phyloP scores from a whole-genome alignment of 2,888 invertebrate species.

The Ceramica pisi region DNA sequence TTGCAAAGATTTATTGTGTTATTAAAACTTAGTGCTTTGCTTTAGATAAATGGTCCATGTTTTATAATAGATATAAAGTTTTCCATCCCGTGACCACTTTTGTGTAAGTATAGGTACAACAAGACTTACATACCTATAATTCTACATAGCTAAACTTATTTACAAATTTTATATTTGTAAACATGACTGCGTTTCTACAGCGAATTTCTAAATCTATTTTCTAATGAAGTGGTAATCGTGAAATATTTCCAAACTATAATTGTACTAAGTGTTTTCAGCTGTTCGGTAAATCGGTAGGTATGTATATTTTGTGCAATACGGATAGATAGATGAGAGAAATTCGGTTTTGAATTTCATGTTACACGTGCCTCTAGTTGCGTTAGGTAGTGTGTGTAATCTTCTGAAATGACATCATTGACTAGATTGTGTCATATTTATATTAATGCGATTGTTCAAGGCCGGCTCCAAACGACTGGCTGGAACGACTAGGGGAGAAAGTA shows the following conservation, averaged over 20 bases:
- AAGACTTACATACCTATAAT: neutral
- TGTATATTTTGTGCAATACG: neutral
- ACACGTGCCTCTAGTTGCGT: slow-evolving; percentile 10
- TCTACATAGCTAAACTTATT: slow-evolving; percentile 1
- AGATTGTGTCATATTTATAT: slow-evolving; percentile 71
- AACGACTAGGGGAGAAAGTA: slow-evolving; percentile 34
- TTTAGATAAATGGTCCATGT: slow-evolving; percentile 38
- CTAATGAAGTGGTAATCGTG: slow-evolving; percentile 3
- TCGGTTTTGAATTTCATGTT: slow-evolving; percentile 12
- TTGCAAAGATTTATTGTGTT: slow-evolving; percentile 38
- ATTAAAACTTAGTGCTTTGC: slow-evolving; percentile 31
- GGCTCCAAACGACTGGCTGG: slow-evolving; percentile 2
- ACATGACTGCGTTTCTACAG: neutral
- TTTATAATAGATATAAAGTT: slow-evolving; percentile 45
- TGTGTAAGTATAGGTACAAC: too few species aligned
- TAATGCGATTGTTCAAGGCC: slow-evolving; percentile 52
- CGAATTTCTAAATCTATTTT: slow-evolving; percentile 24
- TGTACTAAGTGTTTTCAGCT: neutral
- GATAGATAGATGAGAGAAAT: neutral
- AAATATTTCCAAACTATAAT: slow-evolving; percentile 13
- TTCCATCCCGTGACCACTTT: slow-evolving; percentile 31
- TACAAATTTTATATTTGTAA: slow-evolving; percentile 20
- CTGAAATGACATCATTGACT: slow-evolving; percentile 71
- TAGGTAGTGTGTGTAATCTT: slow-evolving; percentile 56
- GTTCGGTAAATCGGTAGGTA: too few species aligned